These are phyloP conservation scores for Helostoma temminkii DNA, from an alignment of 2,797 vertebrate species.

Conservation along the genomic window DNA sequence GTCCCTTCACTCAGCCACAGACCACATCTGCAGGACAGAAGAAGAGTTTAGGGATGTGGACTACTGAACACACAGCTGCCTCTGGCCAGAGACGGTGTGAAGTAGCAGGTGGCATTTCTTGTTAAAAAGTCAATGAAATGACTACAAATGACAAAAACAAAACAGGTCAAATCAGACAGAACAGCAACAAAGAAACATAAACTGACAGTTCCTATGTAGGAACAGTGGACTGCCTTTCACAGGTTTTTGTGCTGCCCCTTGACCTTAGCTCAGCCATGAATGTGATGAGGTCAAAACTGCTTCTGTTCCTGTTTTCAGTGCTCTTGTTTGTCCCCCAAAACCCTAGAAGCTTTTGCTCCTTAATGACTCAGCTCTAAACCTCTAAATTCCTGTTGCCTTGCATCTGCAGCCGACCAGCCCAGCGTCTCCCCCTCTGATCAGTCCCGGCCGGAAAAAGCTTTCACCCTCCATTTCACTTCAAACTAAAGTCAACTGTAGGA, in stretches of 20 bases:
- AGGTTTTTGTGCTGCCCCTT: conserved; percentile 1
- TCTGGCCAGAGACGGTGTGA: no score
- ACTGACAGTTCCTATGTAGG: no score
- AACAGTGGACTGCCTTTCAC: no score
- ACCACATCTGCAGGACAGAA: neutral
- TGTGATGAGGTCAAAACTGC: neutral
- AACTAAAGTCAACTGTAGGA: conserved; percentile 51
- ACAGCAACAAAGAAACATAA: no score
- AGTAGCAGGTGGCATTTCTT: no score
- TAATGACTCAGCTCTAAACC: neutral
- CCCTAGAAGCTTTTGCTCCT: neutral
- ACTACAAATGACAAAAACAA: no score
- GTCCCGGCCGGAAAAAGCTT: conserved; percentile 42
- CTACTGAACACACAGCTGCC: no score
- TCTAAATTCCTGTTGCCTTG: no score
- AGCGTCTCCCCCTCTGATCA: conserved; percentile 4
- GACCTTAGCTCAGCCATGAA: conserved; percentile 2
- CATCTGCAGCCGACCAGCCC: conserved; percentile 34
- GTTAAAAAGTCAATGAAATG: no score
- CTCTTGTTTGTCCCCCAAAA: neutral
- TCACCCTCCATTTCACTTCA: conserved; percentile 65
- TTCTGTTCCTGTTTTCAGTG: neutral
- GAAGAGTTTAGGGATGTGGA: no score
- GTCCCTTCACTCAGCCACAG: conserved; percentile 12
- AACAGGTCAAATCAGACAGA: no score